Conservation (phyloP, 2,797 vertebrate genomes). For the Tinamus major region DNA sequence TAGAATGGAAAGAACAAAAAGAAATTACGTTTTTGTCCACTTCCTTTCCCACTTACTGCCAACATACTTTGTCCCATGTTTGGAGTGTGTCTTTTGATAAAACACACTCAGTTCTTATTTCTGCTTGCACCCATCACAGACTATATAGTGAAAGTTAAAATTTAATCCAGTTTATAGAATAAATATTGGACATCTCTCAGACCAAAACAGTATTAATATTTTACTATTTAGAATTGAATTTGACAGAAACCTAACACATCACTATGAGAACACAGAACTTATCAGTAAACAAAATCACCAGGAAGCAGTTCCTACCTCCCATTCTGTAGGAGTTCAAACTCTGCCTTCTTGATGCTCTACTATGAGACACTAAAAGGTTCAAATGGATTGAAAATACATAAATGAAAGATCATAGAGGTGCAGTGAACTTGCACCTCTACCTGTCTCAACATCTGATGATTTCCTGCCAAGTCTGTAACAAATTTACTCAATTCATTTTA, state of each 20-base stretch:
- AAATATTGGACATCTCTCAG: not conserved
- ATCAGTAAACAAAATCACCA: not conserved
- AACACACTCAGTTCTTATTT: not conserved
- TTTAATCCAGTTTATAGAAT: not conserved
- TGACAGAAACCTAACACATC: not conserved
- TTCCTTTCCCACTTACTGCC: not conserved
- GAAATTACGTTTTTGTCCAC: rapidly evolving
- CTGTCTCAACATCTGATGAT: not conserved
- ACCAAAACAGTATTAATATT: not conserved
- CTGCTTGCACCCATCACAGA: not conserved
- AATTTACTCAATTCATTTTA: not conserved
- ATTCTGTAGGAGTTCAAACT: not conserved
- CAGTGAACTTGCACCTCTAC: not conserved
- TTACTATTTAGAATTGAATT: not conserved
- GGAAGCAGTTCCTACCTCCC: not conserved
- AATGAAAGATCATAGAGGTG: not conserved
- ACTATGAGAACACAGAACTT: not conserved
- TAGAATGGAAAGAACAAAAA: not conserved
- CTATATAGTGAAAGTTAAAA: not conserved
- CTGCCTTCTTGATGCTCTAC: not conserved
- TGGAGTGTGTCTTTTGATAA: not conserved
- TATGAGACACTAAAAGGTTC: not conserved
- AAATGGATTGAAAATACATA: not conserved
- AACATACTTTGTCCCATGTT: not conserved
- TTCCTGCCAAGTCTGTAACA: not conserved